Evolutionary conservation across 2,113 vertebrate species (phyloP), one percentile per base, ranked within the genome.

Genomic region (Nerophis lumbriciformis): DNA sequence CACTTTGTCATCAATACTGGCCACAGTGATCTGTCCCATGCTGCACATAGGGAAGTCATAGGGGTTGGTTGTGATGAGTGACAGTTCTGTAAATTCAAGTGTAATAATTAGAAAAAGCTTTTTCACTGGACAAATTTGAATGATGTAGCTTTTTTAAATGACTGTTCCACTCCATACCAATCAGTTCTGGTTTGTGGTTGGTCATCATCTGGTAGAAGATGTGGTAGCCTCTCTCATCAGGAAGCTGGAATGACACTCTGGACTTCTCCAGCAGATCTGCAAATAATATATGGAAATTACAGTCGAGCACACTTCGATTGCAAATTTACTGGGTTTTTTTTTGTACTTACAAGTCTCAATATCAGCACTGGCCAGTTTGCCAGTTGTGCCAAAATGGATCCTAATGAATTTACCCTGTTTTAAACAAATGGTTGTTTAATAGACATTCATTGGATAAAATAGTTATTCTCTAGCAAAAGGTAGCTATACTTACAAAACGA

Each of bases 141-240:
- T 16, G 44, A 10, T 4, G 38, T 28, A 42, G 15, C 28, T 28
- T 1, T 39, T 13, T 28, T 48, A 1, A 61, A 45, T 0, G 13
- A 19, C 12, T 45, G 5, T 8, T 0, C 57, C 8, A 42, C 15
- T 71, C 2, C 35, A 65, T 61, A 85, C 84, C 84, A 67, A 84
- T 59, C 12, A 86, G 54, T 62, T 71, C 83, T 8, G 83, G 83
- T 5, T 63, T 85, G 75, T 85, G 83, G 79, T 69, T 76, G 14
- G 83, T 85, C 81, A 85, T 82, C 79, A 85, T 85, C 77, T 85
- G 83, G 71, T 71, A 85, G 79, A 85, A 85, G 75, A 85, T 83
- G 59, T 85, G 83, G 73, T 85, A 85, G 69, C 83, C 77, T 83
- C 83, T 83, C 59, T 85, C 83, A 77, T 80, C 75, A 5, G 73